phyloP scores from a whole-genome alignment of 2,113 vertebrate species.

The Synchiropus splendidus region DNA sequence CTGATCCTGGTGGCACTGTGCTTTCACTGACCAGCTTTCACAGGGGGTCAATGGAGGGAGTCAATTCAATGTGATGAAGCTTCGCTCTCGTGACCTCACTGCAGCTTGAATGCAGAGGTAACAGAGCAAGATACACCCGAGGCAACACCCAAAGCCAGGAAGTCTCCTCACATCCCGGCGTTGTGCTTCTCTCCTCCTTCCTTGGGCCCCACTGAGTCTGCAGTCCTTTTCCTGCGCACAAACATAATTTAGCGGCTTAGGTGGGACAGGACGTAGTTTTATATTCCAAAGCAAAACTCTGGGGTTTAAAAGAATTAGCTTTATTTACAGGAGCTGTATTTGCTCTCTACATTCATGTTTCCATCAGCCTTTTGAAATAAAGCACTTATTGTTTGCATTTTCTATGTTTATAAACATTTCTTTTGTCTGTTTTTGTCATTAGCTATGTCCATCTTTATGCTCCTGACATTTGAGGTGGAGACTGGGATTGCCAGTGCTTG shows the following conservation, averaged over 20 bases:
- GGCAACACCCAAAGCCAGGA: conserved; percentile 16
- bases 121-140: conserved; percentile 11
- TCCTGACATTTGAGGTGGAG: conserved; percentile 77
- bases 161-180: conserved; percentile 54
- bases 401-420: background rate
- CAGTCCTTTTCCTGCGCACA: conserved; percentile 54
- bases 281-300: too few species aligned
- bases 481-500: conserved; percentile 71
- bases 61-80: conserved; percentile 26
- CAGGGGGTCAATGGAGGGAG: conserved; percentile 19
- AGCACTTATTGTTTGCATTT: background rate
- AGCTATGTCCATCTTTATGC: conserved; percentile 78
- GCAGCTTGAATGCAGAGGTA: conserved; percentile 20
- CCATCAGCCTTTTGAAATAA: too few species aligned
- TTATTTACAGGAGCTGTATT: too few species aligned
- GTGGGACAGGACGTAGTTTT: too few species aligned
- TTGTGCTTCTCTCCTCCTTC: conserved; percentile 58
- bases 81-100: conserved; percentile 22
- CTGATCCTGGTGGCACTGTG: conserved; percentile 41
- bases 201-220: conserved; percentile 48
- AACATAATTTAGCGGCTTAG: background rate
- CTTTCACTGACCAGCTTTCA: conserved; percentile 39
- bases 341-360: too few species aligned
- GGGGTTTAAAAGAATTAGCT: too few species aligned
- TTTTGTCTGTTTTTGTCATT: background rate